These are phyloP conservation scores for Bradypodion ventrale DNA, from an alignment of 2,797 vertebrate genomes.

Conservation along the genomic window DNA sequence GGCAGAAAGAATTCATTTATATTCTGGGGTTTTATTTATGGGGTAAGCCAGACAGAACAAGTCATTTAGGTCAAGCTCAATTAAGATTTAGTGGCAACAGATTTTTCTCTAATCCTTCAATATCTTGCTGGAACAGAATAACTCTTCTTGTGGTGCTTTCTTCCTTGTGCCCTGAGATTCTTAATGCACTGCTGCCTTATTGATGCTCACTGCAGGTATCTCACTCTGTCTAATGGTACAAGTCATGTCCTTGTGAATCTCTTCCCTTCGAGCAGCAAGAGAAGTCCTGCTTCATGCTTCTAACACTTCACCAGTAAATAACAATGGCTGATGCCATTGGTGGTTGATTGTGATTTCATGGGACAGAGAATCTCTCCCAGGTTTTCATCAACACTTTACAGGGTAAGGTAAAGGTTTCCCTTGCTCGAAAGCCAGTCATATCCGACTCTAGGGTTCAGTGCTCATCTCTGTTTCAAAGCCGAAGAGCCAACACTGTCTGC, in stretches of 20 bases:
- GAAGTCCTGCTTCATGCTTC: background rate
- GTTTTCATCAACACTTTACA: too few relatives aligned
- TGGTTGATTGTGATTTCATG: background rate
- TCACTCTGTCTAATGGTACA: too few relatives aligned
- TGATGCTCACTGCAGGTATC: too few relatives aligned
- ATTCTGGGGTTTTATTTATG: background rate
- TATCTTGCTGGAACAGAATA: background rate
- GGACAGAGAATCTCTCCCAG: too few relatives aligned
- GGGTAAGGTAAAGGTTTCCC: too few relatives aligned
- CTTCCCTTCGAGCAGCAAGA: background rate
- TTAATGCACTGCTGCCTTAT: background rate
- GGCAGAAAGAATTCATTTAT: conserved; percentile 6
- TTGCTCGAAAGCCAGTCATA: too few relatives aligned
- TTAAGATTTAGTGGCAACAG: background rate
- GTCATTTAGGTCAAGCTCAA: background rate
- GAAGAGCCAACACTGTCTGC: too few relatives aligned
- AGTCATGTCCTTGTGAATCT: too few relatives aligned
- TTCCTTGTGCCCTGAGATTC: background rate
- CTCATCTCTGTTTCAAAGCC: too few relatives aligned
- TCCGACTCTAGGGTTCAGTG: too few relatives aligned
- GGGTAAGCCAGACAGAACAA: conserved; percentile 1
- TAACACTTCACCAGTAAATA: background rate
- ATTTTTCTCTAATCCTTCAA: background rate
- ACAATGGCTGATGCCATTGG: too few relatives aligned
- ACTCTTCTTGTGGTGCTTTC: too few relatives aligned